Base-by-base conservation (phyloP, 2,888 invertebrate genomes). In the Erebia epiphron region DNA sequence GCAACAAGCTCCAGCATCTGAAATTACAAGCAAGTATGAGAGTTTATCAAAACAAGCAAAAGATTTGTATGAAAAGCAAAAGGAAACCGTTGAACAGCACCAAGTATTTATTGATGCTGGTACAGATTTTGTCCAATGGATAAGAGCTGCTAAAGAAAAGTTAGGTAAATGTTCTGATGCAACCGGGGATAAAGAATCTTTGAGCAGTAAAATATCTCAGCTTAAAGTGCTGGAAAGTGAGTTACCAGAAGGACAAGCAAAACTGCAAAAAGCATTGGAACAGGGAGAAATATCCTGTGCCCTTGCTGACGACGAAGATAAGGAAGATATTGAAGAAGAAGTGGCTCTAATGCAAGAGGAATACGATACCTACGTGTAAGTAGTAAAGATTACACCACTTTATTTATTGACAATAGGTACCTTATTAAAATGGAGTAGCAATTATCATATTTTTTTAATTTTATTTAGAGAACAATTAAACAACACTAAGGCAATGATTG, bases 31-130 rank as follows among this genome's bases (percentile, higher is more conserved):
- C 71, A 98, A 98, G 90, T 99, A 99, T 83, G 97, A 98, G 88
- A 96, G 95, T 26, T 93, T 99, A 26, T 97, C 97, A 54, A 98
- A 98, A 85, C 97, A 98, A 83, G 98, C 98, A 10, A 97, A 97
- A 88, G 97, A 97, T 84, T 91, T 98, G 73, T 97, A 98, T 81
- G 97, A 96, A 49, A 97, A 97, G 82, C 98, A 98, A 84, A 97
- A 97, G 85, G 97, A 97, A 85, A 97, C 97, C 0, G 98, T 98
- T 0, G 98, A 98, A 82, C 96, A 97, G 81, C 97, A 98, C 86
- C 98, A 98, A 89, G 97, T 97, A 0, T 98, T 98, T 82, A 97
- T 98, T 60, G 98, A 99, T 89, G 96, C 97, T 75, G 98, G 97
- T 75, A 96, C 97, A 85, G 98, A 98, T 79, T 98, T 98, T 85